Evolutionary conservation across 2,888 invertebrate genomes (phyloP).

Genomic region (Geophilus truncorum): DNA sequence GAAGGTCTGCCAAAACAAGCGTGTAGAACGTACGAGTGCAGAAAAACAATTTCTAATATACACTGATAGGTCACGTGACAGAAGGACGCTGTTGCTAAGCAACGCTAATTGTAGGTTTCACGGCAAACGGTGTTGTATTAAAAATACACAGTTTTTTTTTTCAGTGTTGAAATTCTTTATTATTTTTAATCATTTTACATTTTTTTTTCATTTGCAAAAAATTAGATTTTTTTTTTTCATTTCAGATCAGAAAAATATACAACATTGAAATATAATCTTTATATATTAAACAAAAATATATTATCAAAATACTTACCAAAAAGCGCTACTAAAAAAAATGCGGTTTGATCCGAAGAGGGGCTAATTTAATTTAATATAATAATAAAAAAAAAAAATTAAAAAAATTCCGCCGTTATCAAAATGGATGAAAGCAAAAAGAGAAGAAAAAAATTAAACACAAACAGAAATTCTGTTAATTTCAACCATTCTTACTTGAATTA

Average conservation of each 20-base stretch:
- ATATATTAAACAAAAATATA: not conserved
- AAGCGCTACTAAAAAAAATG: conserved; percentile 15
- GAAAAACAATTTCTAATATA: not conserved
- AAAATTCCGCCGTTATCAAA: not conserved
- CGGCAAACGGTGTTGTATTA: not conserved
- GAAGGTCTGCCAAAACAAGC: not conserved
- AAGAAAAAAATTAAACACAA: no score
- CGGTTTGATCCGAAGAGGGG: conserved; percentile 17
- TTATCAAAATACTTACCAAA: conserved; percentile 6
- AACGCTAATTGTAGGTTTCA: not conserved
- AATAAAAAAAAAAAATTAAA: not conserved
- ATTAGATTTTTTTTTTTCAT: not conserved
- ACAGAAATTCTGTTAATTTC: no score
- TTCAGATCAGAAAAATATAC: not conserved
- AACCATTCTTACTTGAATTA: not conserved
- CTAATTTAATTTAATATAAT: not conserved
- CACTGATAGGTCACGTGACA: not conserved
- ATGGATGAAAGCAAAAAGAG: not conserved
- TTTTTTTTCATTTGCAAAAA: no score
- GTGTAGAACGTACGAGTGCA: not conserved
- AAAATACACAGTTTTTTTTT: not conserved
- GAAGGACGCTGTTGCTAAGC: not conserved
- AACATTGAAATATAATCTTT: not conserved
- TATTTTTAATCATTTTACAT: not conserved
- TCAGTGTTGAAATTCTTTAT: not conserved